phyloP scores from a whole-genome alignment of 1,140 invertebrate species.

The Drosophila parabipectinata region DNA sequence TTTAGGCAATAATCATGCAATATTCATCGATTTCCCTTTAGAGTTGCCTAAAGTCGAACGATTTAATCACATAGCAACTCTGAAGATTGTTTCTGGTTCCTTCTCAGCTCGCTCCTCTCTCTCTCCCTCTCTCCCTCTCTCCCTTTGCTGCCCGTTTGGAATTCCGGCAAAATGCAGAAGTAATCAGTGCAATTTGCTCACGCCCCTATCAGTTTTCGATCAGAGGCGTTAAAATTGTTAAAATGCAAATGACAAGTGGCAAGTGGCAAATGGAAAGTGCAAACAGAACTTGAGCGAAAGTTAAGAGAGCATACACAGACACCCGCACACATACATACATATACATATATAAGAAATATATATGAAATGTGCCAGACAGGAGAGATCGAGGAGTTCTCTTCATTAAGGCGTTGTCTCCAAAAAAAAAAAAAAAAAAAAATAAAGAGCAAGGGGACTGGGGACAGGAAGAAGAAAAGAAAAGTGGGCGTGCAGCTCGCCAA shows the following conservation, averaged over 20 bases:
- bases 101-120: neutral
- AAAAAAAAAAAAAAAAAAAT: neutral
- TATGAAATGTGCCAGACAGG: neutral
- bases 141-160: neutral
- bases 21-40: too few species aligned
- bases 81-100: neutral
- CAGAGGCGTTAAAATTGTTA: conserved; percentile 36
- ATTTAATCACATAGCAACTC: neutral
- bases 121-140: neutral
- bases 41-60: neutral
- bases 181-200: conserved; percentile 20
- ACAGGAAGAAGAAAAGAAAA: neutral
- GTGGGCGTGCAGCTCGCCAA: conserved; percentile 8
- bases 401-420: conserved; percentile 32
- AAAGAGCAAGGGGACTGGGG: neutral
- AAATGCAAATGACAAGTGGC: conserved; percentile 55
- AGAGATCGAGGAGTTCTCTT: conserved; percentile 8
- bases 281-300: conserved; percentile 44
- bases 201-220: conserved; percentile 54
- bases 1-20: too few species aligned
- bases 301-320: neutral
- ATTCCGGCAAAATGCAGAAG: neutral
- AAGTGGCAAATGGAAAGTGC: conserved; percentile 41
- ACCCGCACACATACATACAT: too few species aligned
- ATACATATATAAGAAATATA: neutral